Conservation (phyloP, 2,113 vertebrate species). For the Sylvicapra grimmia region DNA sequence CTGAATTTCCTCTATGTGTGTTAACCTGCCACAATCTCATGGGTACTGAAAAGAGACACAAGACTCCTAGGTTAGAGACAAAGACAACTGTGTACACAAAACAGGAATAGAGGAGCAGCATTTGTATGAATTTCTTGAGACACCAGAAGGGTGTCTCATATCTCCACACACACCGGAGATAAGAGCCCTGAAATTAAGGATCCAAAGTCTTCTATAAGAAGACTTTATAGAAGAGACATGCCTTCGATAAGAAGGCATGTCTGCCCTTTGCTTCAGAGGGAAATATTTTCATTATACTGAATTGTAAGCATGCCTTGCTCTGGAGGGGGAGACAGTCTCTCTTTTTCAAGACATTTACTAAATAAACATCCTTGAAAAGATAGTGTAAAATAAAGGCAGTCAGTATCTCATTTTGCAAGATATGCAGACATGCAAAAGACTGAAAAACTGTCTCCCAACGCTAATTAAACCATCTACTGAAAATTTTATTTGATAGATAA, state of each 20-base stretch:
- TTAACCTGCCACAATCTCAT: background rate
- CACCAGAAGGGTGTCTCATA: background rate
- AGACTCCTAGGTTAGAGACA: background rate
- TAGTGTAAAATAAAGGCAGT: background rate
- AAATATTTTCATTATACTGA: background rate
- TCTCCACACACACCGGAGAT: background rate
- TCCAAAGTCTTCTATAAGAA: background rate
- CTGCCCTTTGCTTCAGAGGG: background rate
- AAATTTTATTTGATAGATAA: background rate
- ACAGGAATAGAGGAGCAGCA: background rate
- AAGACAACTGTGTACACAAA: background rate
- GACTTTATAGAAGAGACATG: background rate
- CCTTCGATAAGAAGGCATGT: background rate
- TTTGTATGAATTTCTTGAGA: background rate
- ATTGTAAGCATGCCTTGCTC: background rate
- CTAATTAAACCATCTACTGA: background rate
- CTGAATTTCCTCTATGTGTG: background rate
- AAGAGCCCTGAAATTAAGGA: background rate
- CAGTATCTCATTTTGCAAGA: background rate
- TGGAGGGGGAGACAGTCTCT: background rate
- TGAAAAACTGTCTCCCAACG: background rate
- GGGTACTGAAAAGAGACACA: background rate
- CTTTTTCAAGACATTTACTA: background rate
- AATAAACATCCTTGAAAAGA: constrained; percentile 31
- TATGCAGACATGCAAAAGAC: background rate